Percentiles rank a stretch among this genome's conserved stretches.
Evolutionary conservation across 2,797 vertebrate genomes (phyloP).

Genomic region (Heliangelus exortis): DNA sequence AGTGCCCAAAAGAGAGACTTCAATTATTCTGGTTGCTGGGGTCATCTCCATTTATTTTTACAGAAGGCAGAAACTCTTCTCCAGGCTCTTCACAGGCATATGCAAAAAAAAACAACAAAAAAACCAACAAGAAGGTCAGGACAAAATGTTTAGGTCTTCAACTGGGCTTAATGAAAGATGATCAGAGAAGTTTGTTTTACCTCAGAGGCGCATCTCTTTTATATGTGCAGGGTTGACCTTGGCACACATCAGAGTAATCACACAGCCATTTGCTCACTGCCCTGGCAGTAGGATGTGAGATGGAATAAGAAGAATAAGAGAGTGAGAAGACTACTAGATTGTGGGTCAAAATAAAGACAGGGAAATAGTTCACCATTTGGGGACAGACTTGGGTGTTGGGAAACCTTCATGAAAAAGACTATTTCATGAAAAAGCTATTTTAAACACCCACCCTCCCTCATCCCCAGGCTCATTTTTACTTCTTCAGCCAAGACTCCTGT

Average conservation of each 20-base stretch:
- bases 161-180: not conserved
- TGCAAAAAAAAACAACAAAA: not conserved
- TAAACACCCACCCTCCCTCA: not conserved
- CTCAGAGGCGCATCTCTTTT: not conserved
- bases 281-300: accelerated
- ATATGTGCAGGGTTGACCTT: not conserved
- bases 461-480: not conserved
- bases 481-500: not conserved
- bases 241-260: accelerated
- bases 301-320: not conserved
- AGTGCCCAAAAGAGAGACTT: not conserved
- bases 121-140: not conserved
- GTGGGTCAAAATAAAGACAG: not conserved
- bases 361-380: not conserved
- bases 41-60: not conserved
- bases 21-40: not conserved
- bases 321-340: not conserved
- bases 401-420: not conserved
- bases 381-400: not conserved
- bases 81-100: not conserved
- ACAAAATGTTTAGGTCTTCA: not conserved
- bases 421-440: not conserved
- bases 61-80: not conserved
- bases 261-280: accelerated
- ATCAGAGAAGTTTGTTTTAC: not conserved